Conservation (phyloP, 2,113 vertebrate genomes). For the Emydura subglobosa region DNA sequence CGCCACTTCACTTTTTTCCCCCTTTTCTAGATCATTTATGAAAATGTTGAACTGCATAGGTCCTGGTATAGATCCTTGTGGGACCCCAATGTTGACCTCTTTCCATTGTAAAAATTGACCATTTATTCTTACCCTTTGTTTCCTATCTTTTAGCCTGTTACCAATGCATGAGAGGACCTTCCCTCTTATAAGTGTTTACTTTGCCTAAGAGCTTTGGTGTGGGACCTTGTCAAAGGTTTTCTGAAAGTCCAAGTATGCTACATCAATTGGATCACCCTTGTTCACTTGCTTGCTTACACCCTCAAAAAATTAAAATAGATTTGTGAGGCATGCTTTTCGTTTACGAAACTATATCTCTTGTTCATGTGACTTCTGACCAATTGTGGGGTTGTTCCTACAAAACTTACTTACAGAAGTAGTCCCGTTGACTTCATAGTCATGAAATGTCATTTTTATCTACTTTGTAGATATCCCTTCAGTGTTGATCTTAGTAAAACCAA, state of each 20-base stretch:
- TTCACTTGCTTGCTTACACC: neutral
- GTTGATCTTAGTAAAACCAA: conserved; percentile 30
- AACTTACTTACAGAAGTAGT: conserved; percentile 34
- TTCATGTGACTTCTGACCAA: conserved; percentile 48
- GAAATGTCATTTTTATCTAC: conserved; percentile 14
- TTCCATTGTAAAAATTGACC: neutral
- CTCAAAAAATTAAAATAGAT: neutral
- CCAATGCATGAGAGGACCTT: neutral
- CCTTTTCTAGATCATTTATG: neutral
- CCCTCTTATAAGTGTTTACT: neutral
- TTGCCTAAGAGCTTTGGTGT: neutral
- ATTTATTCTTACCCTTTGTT: neutral
- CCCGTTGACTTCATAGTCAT: neutral
- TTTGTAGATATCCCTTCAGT: conserved; percentile 26
- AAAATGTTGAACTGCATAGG: neutral
- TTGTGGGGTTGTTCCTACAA: conserved; percentile 22
- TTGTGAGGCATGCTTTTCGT: neutral
- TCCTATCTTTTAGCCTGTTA: neutral
- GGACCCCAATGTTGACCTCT: neutral
- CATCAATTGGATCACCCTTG: neutral
- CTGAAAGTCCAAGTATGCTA: neutral
- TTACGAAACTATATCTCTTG: conserved; percentile 21
- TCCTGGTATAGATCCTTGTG: neutral
- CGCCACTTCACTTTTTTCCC: neutral
- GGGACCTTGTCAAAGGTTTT: neutral